Evolutionary conservation across 2,888 invertebrate species (phyloP), one percentile per base, ranked within the genome.

Genomic region (Synergus gifuensis): DNA sequence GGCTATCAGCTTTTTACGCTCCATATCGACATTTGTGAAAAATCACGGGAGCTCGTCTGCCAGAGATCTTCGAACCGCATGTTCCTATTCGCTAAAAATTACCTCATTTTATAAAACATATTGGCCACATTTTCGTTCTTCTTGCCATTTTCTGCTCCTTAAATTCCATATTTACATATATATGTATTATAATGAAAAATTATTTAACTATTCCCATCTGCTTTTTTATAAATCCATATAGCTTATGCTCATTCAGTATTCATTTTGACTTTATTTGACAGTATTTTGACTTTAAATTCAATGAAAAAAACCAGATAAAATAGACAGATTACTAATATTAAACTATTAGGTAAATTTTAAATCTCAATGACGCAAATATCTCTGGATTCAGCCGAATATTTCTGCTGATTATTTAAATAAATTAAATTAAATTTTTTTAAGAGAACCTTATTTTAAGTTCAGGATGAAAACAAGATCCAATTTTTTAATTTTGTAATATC

Each of bases 21-120:
- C 46, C 42, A 69, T 73, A 73, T 73, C 73, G 73, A 73, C 73
- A 73, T 73, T 73, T 73, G 36, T 73, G 73, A 73, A 73, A 73
- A 73, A 73, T 73, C 54, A 73, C 73, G 54, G 73, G 16, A 49
- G 28, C 49, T 73, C 1, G 28, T 36, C 73, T 73, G 73, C 28
- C 73, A 40, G 54, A 73, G 73, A 36, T 73, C 69, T 69, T 54
- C 73, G 36, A 73, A 69, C 69, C 73, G 28, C 54, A 49, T 54
- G 54, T 73, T 73, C 36, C 36, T 40, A 73, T 73, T 73, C 40
- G 73, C 73, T 73, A 73, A 54, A 73, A 54, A 73, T 73, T 58
- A 73, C 73, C 54, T 54, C 73, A 54, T 73, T 73, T 73, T n/a
- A 54, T 73, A 54, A 36, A 54, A 73, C n/a, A 40, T 73, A 54